Base-by-base conservation (phyloP, 64 coral and sea anemone species). In the Stylophora pistillata region DNA sequence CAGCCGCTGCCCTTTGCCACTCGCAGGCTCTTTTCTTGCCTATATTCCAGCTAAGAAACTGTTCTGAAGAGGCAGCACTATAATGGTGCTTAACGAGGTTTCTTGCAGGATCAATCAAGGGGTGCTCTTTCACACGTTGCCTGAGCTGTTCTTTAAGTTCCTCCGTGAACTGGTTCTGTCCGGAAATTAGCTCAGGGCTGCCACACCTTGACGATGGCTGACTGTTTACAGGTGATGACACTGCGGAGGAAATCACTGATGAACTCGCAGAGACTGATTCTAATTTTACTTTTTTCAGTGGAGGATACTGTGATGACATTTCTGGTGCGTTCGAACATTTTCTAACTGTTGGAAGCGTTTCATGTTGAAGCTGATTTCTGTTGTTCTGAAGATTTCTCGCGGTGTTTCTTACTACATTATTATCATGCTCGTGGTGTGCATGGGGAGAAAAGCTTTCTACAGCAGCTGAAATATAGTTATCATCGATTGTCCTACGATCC, bases 11-110 rank as follows among this genome's bases (percentile, higher is more conserved):
- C 37, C 93, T 91, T 71, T 99, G 97, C 72, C 94, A 88, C 66
- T 99, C 97, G 13, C 87, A 88, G 15, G 97, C 97, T 85, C 94
- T 86, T 21, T 89, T 94, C 86, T 99, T 99, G 5, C 90, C 93
- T 47, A 93, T 47, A 34, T 87, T 92, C 97, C 97, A 99, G 9
- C 78, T 61, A 33, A 88, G 32, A 73, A 88, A 99, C 33, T 99
- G 68, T 29, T 93, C 78, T 1, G 90, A 55, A 72, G 86, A 78
- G 56, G 75, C 62, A 11, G 97, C 90, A 85, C 81, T 87, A 58
- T 92, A 99, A 7, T 90, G 86, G 32, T 79, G 76, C 25, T 65
- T 73, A 5, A 30, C 58, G 13, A 93, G 61, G 14, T 90, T 89
- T 85, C 87, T 89, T 17, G 86, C 77, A 73, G 93, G 33, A 4